Evolutionary conservation across 2,797 vertebrate species (phyloP).

Genomic region (Passerculus sandwichensis): DNA sequence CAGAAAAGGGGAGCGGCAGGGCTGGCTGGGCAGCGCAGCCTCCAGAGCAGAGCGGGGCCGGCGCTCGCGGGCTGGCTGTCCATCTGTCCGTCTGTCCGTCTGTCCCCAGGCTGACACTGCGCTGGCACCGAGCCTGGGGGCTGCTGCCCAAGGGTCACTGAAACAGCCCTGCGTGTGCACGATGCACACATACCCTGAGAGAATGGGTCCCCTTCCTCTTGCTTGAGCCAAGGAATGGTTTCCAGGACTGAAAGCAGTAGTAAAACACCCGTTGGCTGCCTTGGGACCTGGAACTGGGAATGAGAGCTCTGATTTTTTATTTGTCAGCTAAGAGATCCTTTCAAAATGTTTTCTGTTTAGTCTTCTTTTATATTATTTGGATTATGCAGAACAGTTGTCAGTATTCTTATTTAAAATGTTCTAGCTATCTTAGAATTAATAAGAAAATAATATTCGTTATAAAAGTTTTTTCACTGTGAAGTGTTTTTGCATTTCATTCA

Average conservation of each 20-base stretch:
- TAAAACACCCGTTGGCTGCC: conserved; percentile 51
- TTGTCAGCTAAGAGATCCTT: conserved; percentile 39
- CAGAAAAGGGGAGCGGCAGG: neutral
- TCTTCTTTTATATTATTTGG: conserved; percentile 32
- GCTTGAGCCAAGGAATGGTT: neutral
- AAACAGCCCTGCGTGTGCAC: neutral
- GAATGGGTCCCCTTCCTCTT: neutral
- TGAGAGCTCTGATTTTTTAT: conserved; percentile 26
- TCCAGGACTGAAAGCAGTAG: conserved; percentile 22
- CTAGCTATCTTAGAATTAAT: neutral
- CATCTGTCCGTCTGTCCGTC: too few relatives aligned
- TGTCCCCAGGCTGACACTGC: neutral
- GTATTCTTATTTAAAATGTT: neutral
- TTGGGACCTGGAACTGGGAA: conserved; percentile 27
- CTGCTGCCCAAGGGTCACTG: neutral
- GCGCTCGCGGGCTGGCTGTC: too few relatives aligned
- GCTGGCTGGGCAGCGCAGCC: neutral
- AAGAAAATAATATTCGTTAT: neutral
- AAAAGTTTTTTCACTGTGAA: neutral
- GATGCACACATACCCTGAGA: neutral
- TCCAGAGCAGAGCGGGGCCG: too few relatives aligned
- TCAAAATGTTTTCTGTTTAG: conserved; percentile 46
- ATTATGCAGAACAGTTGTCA: conserved; percentile 39
- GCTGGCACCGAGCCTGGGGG: fast-evolving
- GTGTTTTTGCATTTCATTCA: neutral